Percentiles rank a stretch among this genome's conserved stretches.
Evolutionary conservation across 2,797 vertebrate genomes (phyloP).

Genomic region (Petrocephalus sullivani): DNA sequence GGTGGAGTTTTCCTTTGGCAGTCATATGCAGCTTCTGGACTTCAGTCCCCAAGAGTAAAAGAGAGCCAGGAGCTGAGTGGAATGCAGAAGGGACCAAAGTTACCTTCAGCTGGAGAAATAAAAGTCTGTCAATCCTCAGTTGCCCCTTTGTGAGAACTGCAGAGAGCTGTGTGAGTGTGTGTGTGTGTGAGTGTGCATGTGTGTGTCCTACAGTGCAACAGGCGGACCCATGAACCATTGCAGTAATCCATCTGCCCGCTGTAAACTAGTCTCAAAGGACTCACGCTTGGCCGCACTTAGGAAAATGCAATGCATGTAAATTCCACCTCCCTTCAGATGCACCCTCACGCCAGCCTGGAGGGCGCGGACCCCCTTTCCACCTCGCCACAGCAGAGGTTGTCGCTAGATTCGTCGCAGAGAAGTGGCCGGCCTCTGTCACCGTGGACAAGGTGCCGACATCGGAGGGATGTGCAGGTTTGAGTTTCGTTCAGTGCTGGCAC

Average conservation of each 20-base stretch:
- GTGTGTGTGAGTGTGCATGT: neutral
- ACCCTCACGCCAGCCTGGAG: neutral
- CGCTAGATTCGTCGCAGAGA: neutral
- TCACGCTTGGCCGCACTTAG: constrained; percentile 24
- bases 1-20: constrained; percentile 8
- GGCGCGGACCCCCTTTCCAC: neutral
- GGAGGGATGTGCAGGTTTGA: neutral
- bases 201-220: constrained; percentile 8
- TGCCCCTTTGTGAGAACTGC: neutral
- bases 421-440: neutral
- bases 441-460: neutral
- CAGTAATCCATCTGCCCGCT: constrained; percentile 12
- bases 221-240: neutral
- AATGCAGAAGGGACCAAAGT: neutral
- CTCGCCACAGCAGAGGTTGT: neutral
- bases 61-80: neutral
- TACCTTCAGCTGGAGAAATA: neutral
- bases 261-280: constrained; percentile 17
- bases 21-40: neutral
- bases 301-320: constrained; percentile 8
- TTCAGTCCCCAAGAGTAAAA: neutral
- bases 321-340: neutral
- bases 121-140: neutral
- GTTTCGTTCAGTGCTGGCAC: neutral
- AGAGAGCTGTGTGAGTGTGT: neutral